Percentiles rank a stretch among this genome's conserved stretches.
phyloP scores from a whole-genome alignment of 2,888 invertebrate species.

The Drosophila affinis region DNA sequence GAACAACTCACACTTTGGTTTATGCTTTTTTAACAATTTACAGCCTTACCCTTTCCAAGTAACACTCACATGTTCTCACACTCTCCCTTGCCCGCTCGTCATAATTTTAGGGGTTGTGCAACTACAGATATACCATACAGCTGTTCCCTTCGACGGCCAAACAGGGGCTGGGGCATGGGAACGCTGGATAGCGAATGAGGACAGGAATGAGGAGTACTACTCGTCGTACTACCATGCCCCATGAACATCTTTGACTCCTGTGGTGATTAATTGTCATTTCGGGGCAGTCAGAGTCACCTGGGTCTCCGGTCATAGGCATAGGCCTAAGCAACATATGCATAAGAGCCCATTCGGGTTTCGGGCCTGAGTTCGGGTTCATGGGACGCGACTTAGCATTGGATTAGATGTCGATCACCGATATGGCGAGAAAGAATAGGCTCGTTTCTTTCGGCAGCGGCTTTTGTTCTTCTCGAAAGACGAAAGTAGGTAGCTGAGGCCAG shows the following conservation, averaged over 20 bases:
- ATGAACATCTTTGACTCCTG: slow-evolving; percentile 75
- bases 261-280: slow-evolving; percentile 75
- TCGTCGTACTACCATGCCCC: slow-evolving; percentile 34
- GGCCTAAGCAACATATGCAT: slow-evolving; percentile 23
- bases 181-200: slow-evolving; percentile 24
- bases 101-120: slow-evolving; percentile 75
- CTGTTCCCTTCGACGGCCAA: slow-evolving; percentile 57
- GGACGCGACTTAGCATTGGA: slow-evolving; percentile 65
- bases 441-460: slow-evolving; percentile 30
- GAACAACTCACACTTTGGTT: slow-evolving; percentile 67
- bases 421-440: slow-evolving; percentile 39
- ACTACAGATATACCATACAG: slow-evolving; percentile 58
- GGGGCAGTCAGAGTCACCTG: slow-evolving; percentile 18
- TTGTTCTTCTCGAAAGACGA: slow-evolving; percentile 44
- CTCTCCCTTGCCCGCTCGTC: slow-evolving; percentile 47
- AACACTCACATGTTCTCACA: slow-evolving; percentile 55
- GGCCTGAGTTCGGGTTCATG: slow-evolving; percentile 49
- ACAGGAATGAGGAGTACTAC: slow-evolving; percentile 18
- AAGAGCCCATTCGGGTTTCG: slow-evolving; percentile 16
- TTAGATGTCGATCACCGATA: slow-evolving; percentile 75
- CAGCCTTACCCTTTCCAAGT: slow-evolving; percentile 66
- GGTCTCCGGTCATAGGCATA: slow-evolving; percentile 8
- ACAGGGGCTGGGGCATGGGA: slow-evolving; percentile 71
- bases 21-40: slow-evolving; percentile 75
- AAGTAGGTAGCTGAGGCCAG: slow-evolving; percentile 54